These are phyloP conservation scores for Tachina lurida DNA, from an alignment of 2,888 invertebrate species.

Conservation along the genomic window DNA sequence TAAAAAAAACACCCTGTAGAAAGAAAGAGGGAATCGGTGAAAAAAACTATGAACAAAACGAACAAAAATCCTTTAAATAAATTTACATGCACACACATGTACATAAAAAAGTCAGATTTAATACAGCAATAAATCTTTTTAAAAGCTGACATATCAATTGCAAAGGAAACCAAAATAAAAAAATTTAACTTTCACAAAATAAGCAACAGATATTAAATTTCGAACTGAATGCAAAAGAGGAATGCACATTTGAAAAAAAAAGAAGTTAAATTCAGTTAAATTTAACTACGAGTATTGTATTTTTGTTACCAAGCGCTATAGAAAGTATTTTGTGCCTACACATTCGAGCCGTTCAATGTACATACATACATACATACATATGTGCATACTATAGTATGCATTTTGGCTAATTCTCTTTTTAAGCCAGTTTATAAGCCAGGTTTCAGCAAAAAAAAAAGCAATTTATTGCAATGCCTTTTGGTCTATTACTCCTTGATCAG, in stretches of 20 bases:
- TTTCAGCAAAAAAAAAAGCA: conserved; percentile 20
- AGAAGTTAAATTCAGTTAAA: conserved; percentile 32
- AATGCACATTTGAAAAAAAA: conserved; percentile 20
- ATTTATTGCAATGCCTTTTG: conserved; percentile 40
- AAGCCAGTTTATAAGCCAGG: conserved; percentile 57
- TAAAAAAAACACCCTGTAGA: no score
- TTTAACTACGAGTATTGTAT: conserved; percentile 25
- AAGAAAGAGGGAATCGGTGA: conserved; percentile 5
- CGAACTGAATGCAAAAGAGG: conserved; percentile 34
- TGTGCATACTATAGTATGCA: neutral
- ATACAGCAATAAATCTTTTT: conserved; percentile 66
- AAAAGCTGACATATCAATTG: conserved; percentile 68
- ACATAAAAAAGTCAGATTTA: conserved; percentile 37
- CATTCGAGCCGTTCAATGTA: conserved; percentile 4
- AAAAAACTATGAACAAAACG: conserved; percentile 38
- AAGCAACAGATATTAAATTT: conserved; percentile 45
- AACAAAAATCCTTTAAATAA: conserved; percentile 60
- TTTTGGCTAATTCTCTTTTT: conserved; percentile 49
- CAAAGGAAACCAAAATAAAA: conserved; percentile 16
- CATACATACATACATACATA: neutral
- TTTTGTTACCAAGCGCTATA: conserved; percentile 52
- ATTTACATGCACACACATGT: conserved; percentile 39
- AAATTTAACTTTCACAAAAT: conserved; percentile 55
- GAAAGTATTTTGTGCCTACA: conserved; percentile 46
- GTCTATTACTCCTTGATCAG: conserved; percentile 53